These are phyloP conservation scores for Cheiracanthium punctorium DNA, from an alignment of 2,888 invertebrate species.

Conservation along the genomic window DNA sequence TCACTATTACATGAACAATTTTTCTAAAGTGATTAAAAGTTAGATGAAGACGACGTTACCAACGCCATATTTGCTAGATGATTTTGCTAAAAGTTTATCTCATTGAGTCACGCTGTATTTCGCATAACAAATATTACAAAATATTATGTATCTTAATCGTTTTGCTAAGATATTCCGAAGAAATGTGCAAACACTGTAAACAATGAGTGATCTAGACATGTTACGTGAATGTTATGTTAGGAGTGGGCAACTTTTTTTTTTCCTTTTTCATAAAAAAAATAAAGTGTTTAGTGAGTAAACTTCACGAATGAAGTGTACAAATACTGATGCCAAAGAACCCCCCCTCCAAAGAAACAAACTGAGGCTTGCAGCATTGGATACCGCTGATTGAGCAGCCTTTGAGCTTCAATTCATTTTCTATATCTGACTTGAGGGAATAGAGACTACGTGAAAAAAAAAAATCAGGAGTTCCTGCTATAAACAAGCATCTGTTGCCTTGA, in stretches of 20 bases:
- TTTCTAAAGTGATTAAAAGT: too few species aligned
- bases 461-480: slow-evolving; percentile 24
- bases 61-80: too few species aligned
- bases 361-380: slow-evolving; percentile 19
- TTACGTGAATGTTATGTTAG: neutral
- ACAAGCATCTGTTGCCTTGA: slow-evolving; percentile 19
- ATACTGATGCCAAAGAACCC: slow-evolving; percentile 35
- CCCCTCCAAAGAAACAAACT: neutral
- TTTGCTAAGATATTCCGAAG: too few species aligned
- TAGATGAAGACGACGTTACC: too few species aligned
- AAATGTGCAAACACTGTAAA: too few species aligned
- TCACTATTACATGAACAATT: too few species aligned
- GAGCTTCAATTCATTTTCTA: slow-evolving; percentile 28
- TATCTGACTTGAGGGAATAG: neutral
- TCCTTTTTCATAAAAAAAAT: neutral
- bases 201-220: too few species aligned
- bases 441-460: slow-evolving; percentile 2
- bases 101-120: too few species aligned
- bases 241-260: neutral
- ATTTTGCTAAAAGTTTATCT: too few species aligned
- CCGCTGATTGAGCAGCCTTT: slow-evolving; percentile 17
- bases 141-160: too few species aligned
- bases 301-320: slow-evolving; percentile 10
- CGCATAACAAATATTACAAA: too few species aligned
- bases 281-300: slow-evolving; percentile 1